These are phyloP conservation scores for Epicauta chinensis DNA, from an alignment of 1,140 invertebrate species.

Conservation along the genomic window DNA sequence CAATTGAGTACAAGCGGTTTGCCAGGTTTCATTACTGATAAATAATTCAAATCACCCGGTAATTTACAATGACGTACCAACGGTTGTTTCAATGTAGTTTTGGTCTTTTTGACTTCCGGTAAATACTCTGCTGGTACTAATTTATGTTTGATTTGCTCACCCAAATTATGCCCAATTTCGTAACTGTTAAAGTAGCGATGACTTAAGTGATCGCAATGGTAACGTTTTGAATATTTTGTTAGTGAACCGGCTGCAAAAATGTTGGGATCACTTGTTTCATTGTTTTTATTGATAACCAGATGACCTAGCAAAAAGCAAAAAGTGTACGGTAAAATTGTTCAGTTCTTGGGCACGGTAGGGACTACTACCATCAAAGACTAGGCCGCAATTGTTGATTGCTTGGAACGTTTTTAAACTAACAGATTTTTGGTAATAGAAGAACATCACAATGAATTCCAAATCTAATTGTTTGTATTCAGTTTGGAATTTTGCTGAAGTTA, in stretches of 20 bases:
- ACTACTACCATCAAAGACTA: constrained; percentile 61
- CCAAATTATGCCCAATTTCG: constrained; percentile 32
- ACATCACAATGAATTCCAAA: constrained; percentile 46
- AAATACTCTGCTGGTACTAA: constrained; percentile 21
- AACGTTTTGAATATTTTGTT: constrained; percentile 54
- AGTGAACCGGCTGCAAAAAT: constrained; percentile 64
- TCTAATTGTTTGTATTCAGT: constrained; percentile 41
- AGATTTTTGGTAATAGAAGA: constrained; percentile 46
- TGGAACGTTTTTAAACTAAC: constrained; percentile 38
- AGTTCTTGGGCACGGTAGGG: too few species aligned
- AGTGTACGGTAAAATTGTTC: background rate
- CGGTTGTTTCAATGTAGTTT: constrained; percentile 22
- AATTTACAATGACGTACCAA: constrained; percentile 41
- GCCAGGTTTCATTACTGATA: constrained; percentile 45
- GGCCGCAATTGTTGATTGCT: constrained; percentile 59
- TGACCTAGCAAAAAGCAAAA: constrained; percentile 33
- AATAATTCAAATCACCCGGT: constrained; percentile 46
- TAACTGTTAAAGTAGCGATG: constrained; percentile 50
- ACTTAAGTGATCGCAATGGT: constrained; percentile 43
- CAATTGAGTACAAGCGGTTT: constrained; percentile 38
- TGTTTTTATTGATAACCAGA: constrained; percentile 60
- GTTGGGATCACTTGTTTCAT: constrained; percentile 61
- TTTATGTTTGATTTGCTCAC: constrained; percentile 27
- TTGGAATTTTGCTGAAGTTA: constrained; percentile 40
- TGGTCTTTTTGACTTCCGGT: constrained; percentile 1